phyloP scores from a whole-genome alignment of 2,888 invertebrate genomes.

The Agonopterix heracliana region DNA sequence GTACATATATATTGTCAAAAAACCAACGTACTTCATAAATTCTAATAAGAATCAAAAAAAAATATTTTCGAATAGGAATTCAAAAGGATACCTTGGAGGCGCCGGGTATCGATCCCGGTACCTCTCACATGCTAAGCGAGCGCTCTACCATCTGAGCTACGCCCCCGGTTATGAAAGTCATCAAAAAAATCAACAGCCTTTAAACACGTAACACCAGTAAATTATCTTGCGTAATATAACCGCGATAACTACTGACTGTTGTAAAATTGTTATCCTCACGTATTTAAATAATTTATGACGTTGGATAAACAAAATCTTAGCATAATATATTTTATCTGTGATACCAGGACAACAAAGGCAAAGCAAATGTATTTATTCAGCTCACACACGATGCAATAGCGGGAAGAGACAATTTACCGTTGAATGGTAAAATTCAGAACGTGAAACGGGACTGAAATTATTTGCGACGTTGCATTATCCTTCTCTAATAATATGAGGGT shows the following conservation, averaged over 20 bases:
- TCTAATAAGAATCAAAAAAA: background rate
- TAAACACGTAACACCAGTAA: too few species aligned
- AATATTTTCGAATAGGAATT: background rate
- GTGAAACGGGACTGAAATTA: background rate
- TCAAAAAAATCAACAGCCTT: too few species aligned
- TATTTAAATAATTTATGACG: too few species aligned
- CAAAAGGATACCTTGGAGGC: conserved; percentile 44
- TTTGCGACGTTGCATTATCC: too few species aligned
- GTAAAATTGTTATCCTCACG: too few species aligned
- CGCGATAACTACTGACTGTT: too few species aligned
- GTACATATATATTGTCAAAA: too few species aligned
- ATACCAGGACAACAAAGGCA: conserved; percentile 3
- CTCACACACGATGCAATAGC: background rate
- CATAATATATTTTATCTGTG: background rate
- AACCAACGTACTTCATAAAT: too few species aligned
- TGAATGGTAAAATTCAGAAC: conserved; percentile 1
- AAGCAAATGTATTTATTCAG: too few species aligned
- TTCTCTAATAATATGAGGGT: too few species aligned
- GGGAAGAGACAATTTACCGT: conserved; percentile 1
- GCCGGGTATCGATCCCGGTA: conserved; percentile 76
- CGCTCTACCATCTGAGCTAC: conserved; percentile 70
- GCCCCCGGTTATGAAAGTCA: conserved; percentile 33
- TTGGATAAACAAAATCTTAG: too few species aligned
- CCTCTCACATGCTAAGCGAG: conserved; percentile 74
- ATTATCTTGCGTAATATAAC: too few species aligned